Evolutionary conservation across 2,888 invertebrate species (phyloP).

Genomic region (Monochamus alternatus): DNA sequence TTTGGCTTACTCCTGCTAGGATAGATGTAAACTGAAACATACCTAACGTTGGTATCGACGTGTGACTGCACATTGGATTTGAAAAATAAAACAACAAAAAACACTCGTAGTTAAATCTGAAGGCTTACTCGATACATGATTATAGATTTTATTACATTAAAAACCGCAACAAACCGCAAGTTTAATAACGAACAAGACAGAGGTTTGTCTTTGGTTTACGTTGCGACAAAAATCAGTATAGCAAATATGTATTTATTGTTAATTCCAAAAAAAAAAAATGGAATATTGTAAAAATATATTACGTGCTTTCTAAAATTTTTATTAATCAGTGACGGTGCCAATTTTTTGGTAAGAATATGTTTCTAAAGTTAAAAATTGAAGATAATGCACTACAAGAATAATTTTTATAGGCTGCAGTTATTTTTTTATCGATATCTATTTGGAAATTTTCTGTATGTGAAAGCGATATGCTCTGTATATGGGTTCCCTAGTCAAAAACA

Average conservation of each 20-base stretch:
- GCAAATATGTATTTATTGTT: conserved; percentile 10
- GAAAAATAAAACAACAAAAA: conserved; percentile 16
- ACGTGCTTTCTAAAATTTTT: conserved; percentile 27
- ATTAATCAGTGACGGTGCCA: background rate
- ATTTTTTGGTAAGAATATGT: too few relatives aligned
- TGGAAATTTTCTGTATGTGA: too few relatives aligned
- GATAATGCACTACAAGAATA: too few relatives aligned
- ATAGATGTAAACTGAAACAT: conserved; percentile 16
- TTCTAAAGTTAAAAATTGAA: too few relatives aligned
- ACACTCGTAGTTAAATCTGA: background rate
- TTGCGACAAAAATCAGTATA: background rate
- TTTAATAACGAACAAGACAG: background rate
- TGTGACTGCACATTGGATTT: conserved; percentile 25
- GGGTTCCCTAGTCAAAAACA: too few relatives aligned
- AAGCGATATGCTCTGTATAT: too few relatives aligned
- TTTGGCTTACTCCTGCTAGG: background rate
- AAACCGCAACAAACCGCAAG: background rate
- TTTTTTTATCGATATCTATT: too few relatives aligned
- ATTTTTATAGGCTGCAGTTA: too few relatives aligned
- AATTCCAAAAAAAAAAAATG: conserved; percentile 5
- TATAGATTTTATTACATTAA: background rate
- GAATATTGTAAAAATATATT: conserved; percentile 2
- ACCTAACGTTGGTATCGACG: background rate
- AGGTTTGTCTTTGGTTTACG: background rate
- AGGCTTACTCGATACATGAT: background rate